Evolutionary conservation across 2,113 vertebrate genomes (phyloP).

Genomic region (Acrocephalus kingi): DNA sequence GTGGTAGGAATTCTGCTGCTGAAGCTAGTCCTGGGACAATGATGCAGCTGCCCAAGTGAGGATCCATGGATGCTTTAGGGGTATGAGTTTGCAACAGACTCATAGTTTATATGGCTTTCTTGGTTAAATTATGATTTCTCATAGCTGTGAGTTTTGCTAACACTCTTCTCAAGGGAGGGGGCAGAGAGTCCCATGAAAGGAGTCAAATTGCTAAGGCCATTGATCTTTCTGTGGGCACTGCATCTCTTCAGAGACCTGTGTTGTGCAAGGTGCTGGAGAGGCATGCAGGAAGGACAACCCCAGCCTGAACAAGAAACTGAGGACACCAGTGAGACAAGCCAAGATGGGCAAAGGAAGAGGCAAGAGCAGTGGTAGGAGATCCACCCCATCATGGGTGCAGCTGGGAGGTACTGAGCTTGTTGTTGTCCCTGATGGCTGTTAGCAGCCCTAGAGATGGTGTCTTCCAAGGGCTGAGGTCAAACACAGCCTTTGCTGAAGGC

Average conservation of each 20-base stretch:
- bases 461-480: neutral
- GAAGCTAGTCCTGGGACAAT: neutral
- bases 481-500: neutral
- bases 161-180: neutral
- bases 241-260: neutral
- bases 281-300: fast-evolving
- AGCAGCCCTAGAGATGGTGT: neutral
- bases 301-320: neutral
- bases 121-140: neutral
- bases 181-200: neutral
- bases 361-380: fast-evolving
- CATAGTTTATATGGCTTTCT: neutral
- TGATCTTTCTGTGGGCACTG: neutral
- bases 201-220: neutral
- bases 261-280: neutral
- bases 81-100: neutral
- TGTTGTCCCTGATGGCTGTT: neutral
- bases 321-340: neutral
- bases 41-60: neutral
- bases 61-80: neutral
- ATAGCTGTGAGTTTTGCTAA: neutral
- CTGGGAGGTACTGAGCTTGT: neutral
- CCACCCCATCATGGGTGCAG: fast-evolving
- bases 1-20: neutral
- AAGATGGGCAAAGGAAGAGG: neutral